Percentiles rank a stretch among this genome's conserved stretches.
Conservation (phyloP, 2,113 vertebrate genomes). For the Nerophis ophidion region DNA sequence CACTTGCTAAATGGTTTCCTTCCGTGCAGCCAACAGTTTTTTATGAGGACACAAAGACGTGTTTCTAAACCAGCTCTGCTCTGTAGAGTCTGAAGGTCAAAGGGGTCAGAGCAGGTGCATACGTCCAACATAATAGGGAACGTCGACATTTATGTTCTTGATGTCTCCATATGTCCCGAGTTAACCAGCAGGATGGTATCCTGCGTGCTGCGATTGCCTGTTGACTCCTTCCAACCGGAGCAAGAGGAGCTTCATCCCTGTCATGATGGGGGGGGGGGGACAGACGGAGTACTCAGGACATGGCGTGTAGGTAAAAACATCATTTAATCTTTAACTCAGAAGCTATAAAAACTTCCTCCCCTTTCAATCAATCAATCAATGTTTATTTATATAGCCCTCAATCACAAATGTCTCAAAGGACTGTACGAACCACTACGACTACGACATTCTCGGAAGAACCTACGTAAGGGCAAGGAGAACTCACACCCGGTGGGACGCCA, state of each 20-base stretch:
- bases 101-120: slow-evolving; percentile 21
- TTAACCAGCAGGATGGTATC: slow-evolving; percentile 44
- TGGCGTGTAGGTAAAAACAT: no score
- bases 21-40: slow-evolving; percentile 37
- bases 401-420: no score
- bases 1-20: slow-evolving; percentile 41
- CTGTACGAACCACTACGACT: no score
- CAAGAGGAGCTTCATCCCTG: slow-evolving; percentile 11
- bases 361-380: no score
- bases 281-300: no score
- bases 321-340: no score
- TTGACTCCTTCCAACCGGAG: slow-evolving; percentile 41
- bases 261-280: slow-evolving; percentile 32
- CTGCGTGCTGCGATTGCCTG: slow-evolving; percentile 43
- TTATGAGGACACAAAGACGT: slow-evolving; percentile 11
- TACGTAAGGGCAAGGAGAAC: no score
- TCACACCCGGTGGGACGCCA: no score
- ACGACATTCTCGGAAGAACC: no score
- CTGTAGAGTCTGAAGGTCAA: slow-evolving; percentile 22
- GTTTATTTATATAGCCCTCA: no score
- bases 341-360: no score
- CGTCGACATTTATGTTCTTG: background rate
- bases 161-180: slow-evolving; percentile 31
- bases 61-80: background rate
- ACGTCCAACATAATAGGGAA: background rate